Evolutionary conservation across 2,113 vertebrate genomes (phyloP), one percentile per base, ranked within the genome.

Genomic region (Calidris pygmaea): DNA sequence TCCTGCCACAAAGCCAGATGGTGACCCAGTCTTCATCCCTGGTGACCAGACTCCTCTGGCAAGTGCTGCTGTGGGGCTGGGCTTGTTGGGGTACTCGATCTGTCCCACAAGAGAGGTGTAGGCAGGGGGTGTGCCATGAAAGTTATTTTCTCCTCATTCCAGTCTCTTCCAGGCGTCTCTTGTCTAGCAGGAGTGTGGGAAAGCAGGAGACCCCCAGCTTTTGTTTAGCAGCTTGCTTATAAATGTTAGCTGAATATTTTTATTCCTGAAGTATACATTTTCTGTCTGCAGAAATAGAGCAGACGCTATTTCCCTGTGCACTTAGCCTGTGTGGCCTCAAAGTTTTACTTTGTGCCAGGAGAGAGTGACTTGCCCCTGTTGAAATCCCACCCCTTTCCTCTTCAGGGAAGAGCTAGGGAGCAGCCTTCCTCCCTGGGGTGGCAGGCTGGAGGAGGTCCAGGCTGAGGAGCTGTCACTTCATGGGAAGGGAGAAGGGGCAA

Each of bases 31-130:
- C 47, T 11, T 48, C 47, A 48, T 48, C 47, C 22, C 47, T 22
- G 21, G 47, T 48, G 47, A 48, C 55, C 29, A 30, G n/a, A 10
- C 23, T 37, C 10, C 26, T 45, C 35, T 1, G 0, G 5, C 0
- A 0, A 4, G 2, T 41, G 55, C 32, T 77, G 45, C 63, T 0
- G 0, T 10, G 59, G 27, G 20, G 1, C 0, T 52, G 41, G 45
- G 6, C n/a, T 85, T n/a, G 13, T 43, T 58, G 12, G 34, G 23
- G 21, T 1, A 0, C 47, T 70, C 2, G 0, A 12, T 43, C 50
- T 41, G 52, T n/a, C 29, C 21, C 29, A 45, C 8, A 34, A 41
- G 4, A 5, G 30, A 50, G n/a, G 29, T 4, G 0, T 23, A 43
- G 58, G 30, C 4, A 1, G 12, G 14, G 4, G 85, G 3, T 0